These are phyloP conservation scores for Emmelina monodactyla DNA, from an alignment of 2,888 invertebrate species.

Conservation along the genomic window DNA sequence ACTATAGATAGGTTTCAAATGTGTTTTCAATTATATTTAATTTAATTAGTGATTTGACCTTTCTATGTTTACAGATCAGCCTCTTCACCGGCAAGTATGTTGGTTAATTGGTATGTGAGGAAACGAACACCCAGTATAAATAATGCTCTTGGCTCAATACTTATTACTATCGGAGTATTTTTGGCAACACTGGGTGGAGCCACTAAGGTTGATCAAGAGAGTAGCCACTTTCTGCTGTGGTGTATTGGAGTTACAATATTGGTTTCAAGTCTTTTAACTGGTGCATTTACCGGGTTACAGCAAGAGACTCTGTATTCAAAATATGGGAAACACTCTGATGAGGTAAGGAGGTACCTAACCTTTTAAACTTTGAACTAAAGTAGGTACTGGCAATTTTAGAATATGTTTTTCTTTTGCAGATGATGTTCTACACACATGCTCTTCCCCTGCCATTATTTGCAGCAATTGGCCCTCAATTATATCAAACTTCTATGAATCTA, in stretches of 20 bases:
- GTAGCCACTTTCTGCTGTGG: conserved; percentile 42
- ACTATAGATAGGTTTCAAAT: too few relatives aligned
- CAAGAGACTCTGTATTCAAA: conserved; percentile 46
- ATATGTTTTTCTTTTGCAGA: conserved; percentile 29
- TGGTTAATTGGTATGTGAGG: conserved; percentile 44
- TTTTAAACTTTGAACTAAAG: neutral
- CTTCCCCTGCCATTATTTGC: conserved; percentile 45
- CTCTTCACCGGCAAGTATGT: conserved; percentile 52
- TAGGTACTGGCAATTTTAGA: neutral
- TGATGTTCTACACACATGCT: conserved; percentile 51
- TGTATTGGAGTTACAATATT: conserved; percentile 44
- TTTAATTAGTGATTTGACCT: too few relatives aligned
- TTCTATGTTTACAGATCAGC: conserved; percentile 45
- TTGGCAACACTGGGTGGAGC: conserved; percentile 52
- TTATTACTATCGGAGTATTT: conserved; percentile 43
- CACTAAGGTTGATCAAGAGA: conserved; percentile 30
- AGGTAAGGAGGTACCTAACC: conserved; percentile 24
- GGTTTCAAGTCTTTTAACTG: conserved; percentile 37
- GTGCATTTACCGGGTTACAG: conserved; percentile 50
- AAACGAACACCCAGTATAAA: conserved; percentile 34
- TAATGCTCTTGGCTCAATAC: conserved; percentile 41
- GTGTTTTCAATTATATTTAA: too few relatives aligned
- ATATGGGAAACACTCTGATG: conserved; percentile 54
- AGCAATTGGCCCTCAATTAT: conserved; percentile 33
- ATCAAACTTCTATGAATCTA: conserved; percentile 22